These are phyloP conservation scores for Amphilophus citrinellus DNA, from an alignment of 2,113 vertebrate species.

Conservation along the genomic window DNA sequence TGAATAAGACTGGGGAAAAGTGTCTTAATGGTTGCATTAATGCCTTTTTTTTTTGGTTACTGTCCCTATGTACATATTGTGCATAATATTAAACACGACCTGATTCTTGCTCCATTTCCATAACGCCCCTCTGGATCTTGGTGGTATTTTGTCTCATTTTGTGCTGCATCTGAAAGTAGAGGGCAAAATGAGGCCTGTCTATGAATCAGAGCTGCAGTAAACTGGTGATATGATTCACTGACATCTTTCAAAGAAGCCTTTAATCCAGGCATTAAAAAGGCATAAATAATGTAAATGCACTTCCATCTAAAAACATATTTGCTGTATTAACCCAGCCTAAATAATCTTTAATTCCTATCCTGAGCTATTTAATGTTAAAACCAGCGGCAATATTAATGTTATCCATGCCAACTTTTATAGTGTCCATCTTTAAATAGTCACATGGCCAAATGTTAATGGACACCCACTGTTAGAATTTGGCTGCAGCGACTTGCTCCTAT, in stretches of 20 bases:
- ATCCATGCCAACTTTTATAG: not conserved
- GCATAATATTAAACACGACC: slow-evolving; percentile 77
- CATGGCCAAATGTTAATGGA: not conserved
- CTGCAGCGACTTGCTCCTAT: slow-evolving; percentile 1
- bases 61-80: slow-evolving; percentile 47
- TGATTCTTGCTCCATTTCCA: slow-evolving; percentile 67
- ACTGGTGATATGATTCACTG: not conserved
- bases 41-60: slow-evolving; percentile 20
- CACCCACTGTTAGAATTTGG: not conserved
- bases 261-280: not conserved
- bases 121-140: slow-evolving; percentile 64
- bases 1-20: slow-evolving; percentile 60
- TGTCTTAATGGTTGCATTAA: slow-evolving; percentile 51
- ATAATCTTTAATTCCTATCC: not conserved
- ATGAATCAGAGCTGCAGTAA: slow-evolving; percentile 1
- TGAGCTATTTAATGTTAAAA: not conserved
- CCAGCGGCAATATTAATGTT: not conserved
- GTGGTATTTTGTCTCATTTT: slow-evolving; percentile 69
- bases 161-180: slow-evolving; percentile 55
- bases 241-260: slow-evolving; percentile 21
- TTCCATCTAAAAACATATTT: not conserved
- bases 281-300: slow-evolving; percentile 11
- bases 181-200: slow-evolving; percentile 43
- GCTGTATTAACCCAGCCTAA: not conserved
- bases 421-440: not conserved